Evolutionary conservation across 2,113 vertebrate species (phyloP), one percentile per base, ranked within the genome.

Genomic region (Festucalex cinctus): DNA sequence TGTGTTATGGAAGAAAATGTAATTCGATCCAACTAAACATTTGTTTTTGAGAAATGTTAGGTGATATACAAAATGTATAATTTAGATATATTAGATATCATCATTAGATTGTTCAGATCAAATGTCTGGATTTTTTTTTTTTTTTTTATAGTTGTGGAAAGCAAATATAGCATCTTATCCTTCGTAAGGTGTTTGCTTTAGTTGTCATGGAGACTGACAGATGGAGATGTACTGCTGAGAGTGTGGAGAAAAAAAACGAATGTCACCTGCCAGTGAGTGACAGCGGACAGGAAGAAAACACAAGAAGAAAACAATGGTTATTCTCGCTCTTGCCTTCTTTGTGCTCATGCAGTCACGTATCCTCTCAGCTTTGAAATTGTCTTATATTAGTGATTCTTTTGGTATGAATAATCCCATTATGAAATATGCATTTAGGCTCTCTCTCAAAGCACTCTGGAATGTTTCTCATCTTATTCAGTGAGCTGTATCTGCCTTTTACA

Each of bases 391-490:
- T 22, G 58, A 32, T 57, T 13, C n/a, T 39, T 41, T 61, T 37
- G n/a, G 1, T 8, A 22, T 3, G 20, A 60, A 37, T 37, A 60
- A 60, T 60, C 35, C 37, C 0, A 61, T 6, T 51, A 28, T 26
- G 26, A 13, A 41, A 39, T 37, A n/a, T 37, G 35, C 26, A 26
- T 37, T 5, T 14, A 9, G 36, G 35, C 54, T 43, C 62, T 24
- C 17, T n/a, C 35, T 35, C 62, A 41, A n/a, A 63, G 43, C 16
- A 28, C 17, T 56, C 62, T 60, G 60, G 62, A 46, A 51, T n/a
- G 12, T 73, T 37, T 73, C 46, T 57, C 53, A 5, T 76, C 74
- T 64, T 73, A n/a, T 57, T 75, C 76, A 68, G 44, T 51, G 60
- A 44, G 49, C 73, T 62, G 66, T 49, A 63, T 78, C 75, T 65